Evolutionary conservation across 2,797 vertebrate genomes (phyloP), one percentile per base, ranked within the genome.

Genomic region (Borostomias antarcticus): DNA sequence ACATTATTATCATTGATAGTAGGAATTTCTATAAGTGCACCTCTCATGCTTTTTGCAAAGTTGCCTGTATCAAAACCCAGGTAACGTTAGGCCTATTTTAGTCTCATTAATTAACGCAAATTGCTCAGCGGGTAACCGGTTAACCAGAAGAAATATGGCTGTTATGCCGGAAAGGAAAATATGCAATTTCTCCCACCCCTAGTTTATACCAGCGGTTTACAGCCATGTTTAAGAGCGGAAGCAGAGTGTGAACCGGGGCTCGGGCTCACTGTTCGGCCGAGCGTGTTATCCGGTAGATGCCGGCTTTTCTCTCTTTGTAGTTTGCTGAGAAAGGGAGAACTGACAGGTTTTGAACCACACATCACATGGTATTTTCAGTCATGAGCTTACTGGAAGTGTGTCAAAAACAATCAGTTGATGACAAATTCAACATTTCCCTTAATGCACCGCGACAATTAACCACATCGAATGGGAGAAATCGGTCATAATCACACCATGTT

Each of bases 321-420:
- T 84, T 80, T 47, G 33, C 57, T 79, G 43, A 59, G 69, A 66
- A 69, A 58, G 64, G 73, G 76, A 69, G 72, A 65, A 79, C 83
- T 65, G 64, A 75, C 66, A 80, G 51, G 47, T 52, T 70, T 51
- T 67, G 50, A 73, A 61, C 64, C 52, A 25, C 43, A 43, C 69
- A 76, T 78, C 17, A 48, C 29, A 64, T 61, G n/a, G 54, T 56
- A 81, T 83, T 74, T 83, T 69, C 75, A 77, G 61, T 60, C 71
- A 81, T 73, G 66, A 62, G 74, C 63, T 59, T 68, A 86, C n/a
- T n/a, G n/a, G n/a, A n/a, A 89, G 89, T 89, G 88, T 91, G 90
- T 87, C 86, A 85, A 77, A 82, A 70, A 77, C 69, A 75, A 58
- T 69, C 69, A 66, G 69, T 45, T 60, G 65, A 74, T 61, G 80